A percentile compares a stretch with the other conserved stretches of the same genome.
These are phyloP conservation scores for Mechanitis messenoides DNA, from an alignment of 2,888 invertebrate species.

Conservation along the genomic window DNA sequence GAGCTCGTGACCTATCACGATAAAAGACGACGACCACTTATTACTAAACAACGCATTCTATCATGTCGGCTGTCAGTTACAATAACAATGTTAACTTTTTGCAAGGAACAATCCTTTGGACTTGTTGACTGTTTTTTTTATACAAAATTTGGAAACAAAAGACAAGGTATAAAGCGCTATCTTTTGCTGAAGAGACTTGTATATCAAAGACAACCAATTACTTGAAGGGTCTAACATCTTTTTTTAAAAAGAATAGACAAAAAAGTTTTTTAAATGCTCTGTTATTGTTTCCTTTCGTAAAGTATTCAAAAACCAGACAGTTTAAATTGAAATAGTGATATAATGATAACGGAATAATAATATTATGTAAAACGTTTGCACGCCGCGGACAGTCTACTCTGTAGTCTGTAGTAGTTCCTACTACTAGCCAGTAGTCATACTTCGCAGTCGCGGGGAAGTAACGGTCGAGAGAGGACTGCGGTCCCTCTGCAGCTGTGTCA, in stretches of 20 bases:
- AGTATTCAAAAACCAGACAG: no score
- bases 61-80: not conserved
- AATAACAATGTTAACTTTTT: not conserved
- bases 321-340: no score
- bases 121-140: not conserved
- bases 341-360: no score
- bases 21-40: not conserved
- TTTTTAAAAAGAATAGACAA: not conserved
- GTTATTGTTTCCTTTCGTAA: not conserved
- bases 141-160: slow-evolving; percentile 1
- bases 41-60: not conserved
- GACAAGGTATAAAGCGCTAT: not conserved
- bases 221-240: not conserved
- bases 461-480: no score
- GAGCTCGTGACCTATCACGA: no score
- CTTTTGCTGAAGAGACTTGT: not conserved
- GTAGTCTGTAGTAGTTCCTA: no score
- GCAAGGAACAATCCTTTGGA: no score
- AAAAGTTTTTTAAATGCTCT: not conserved
- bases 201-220: not conserved
- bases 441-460: no score
- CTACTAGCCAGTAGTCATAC: no score
- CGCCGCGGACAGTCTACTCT: no score
- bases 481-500: no score
- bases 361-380: no score